phyloP scores from a whole-genome alignment of 1,140 invertebrate genomes.

The Vanessa atalanta region DNA sequence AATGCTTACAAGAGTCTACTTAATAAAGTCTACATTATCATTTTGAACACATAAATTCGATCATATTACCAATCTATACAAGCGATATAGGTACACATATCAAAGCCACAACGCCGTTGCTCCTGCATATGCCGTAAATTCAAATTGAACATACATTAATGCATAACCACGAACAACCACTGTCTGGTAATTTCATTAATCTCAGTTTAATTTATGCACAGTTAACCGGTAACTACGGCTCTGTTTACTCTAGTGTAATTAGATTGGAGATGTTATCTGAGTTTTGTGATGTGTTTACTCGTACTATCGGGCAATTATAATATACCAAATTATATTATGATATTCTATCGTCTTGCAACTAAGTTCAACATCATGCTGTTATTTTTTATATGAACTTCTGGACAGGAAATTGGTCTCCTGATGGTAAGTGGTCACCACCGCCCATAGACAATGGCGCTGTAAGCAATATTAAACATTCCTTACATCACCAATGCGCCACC shows the following conservation, averaged over 20 bases:
- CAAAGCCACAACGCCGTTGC: slow-evolving; percentile 13
- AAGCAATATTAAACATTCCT: no score
- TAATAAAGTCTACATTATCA: no score
- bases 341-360: no score
- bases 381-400: no score
- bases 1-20: no score
- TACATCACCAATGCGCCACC: no score
- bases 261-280: slow-evolving; percentile 36
- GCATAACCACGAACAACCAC: slow-evolving; percentile 46
- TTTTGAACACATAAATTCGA: not conserved
- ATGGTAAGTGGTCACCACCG: no score
- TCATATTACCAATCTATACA: not conserved
- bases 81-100: not conserved
- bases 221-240: slow-evolving; percentile 49
- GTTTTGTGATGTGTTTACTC: not conserved
- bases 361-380: no score
- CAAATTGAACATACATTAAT: slow-evolving; percentile 54
- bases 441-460: no score
- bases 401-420: no score
- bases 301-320: not conserved
- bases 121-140: slow-evolving; percentile 49
- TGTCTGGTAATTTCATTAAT: slow-evolving; percentile 63
- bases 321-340: not conserved
- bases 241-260: slow-evolving; percentile 44
- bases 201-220: slow-evolving; percentile 62